A percentile compares a stretch with the other conserved stretches of the same genome.
Conservation (phyloP, 2,113 vertebrate species). For the Epinephelus fuscoguttatus region DNA sequence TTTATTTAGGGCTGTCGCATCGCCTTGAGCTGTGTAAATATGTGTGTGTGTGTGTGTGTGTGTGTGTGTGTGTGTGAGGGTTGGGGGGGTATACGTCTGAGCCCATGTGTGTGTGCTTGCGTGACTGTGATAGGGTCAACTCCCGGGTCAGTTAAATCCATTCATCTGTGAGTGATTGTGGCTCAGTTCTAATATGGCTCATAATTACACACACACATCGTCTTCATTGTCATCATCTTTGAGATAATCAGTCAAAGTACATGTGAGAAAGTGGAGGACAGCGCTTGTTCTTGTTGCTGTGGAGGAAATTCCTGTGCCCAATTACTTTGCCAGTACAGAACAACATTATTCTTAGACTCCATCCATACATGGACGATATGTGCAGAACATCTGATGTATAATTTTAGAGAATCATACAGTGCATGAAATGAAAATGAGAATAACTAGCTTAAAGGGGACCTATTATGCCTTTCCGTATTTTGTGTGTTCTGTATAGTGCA, state of each 20-base stretch:
- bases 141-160: slow-evolving; percentile 73
- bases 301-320: not conserved
- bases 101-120: slow-evolving; percentile 38
- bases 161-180: slow-evolving; percentile 71
- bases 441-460: not conserved
- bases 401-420: not conserved
- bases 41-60: slow-evolving; percentile 26
- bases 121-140: slow-evolving; percentile 74
- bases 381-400: not conserved
- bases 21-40: slow-evolving; percentile 43
- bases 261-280: slow-evolving; percentile 15
- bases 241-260: slow-evolving; percentile 49
- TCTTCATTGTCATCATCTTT: slow-evolving; percentile 43
- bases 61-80: slow-evolving; percentile 10
- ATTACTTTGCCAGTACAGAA: not conserved
- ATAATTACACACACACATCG: slow-evolving; percentile 61
- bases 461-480: too few species aligned
- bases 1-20: slow-evolving; percentile 28
- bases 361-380: slow-evolving; percentile 1
- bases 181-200: slow-evolving; percentile 69
- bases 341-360: slow-evolving; percentile 12
- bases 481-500: too few species aligned
- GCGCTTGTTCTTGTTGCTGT: not conserved
- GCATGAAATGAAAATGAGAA: slow-evolving; percentile 18
- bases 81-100: slow-evolving; percentile 13